A percentile compares a stretch with the other conserved stretches of the same genome.
phyloP scores from a whole-genome alignment of 37 sponge, comb jelly and placozoan species.

The Aplysina aerophoba region DNA sequence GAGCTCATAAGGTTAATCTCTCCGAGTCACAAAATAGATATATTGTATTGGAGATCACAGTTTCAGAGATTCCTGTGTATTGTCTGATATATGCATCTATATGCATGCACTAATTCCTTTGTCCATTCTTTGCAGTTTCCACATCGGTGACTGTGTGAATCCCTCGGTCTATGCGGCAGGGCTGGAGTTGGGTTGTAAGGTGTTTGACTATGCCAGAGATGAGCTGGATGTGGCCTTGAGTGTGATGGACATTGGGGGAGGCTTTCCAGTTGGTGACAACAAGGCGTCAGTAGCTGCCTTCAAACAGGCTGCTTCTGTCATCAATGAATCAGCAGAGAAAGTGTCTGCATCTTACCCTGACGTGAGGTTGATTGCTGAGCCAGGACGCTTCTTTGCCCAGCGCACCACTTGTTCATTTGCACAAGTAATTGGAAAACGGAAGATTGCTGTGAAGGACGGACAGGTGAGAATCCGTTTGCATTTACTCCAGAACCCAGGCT shows the following conservation, averaged over 20 bases:
- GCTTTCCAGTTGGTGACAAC: slow-evolving; percentile 67
- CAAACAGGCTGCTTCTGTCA: slow-evolving; percentile 10
- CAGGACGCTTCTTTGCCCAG: slow-evolving; percentile 88
- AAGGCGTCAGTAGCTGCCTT: slow-evolving; percentile 40
- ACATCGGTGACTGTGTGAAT: slow-evolving; percentile 86
- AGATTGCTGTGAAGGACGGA: neutral
- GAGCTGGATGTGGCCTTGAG: slow-evolving; percentile 61
- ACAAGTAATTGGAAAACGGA: slow-evolving; percentile 67
- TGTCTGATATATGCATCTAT: no score
- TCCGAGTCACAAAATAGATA: no score
- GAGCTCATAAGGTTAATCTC: no score
- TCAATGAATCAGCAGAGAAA: neutral
- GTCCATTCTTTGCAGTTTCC: slow-evolving; percentile 77
- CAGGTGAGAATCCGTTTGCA: no score
- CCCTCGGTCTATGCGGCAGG: slow-evolving; percentile 65
- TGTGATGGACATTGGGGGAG: slow-evolving; percentile 93
- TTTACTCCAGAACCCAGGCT: no score
- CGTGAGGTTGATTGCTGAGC: slow-evolving; percentile 86
- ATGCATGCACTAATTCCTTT: no score
- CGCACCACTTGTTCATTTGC: slow-evolving; percentile 71
- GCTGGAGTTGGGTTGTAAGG: slow-evolving; percentile 52
- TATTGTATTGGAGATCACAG: no score
- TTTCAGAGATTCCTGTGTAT: no score
- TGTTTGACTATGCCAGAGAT: slow-evolving; percentile 61
- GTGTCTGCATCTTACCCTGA: neutral